These are phyloP conservation scores for Camelus bactrianus DNA, from an alignment of 2,113 vertebrate genomes.

Conservation along the genomic window DNA sequence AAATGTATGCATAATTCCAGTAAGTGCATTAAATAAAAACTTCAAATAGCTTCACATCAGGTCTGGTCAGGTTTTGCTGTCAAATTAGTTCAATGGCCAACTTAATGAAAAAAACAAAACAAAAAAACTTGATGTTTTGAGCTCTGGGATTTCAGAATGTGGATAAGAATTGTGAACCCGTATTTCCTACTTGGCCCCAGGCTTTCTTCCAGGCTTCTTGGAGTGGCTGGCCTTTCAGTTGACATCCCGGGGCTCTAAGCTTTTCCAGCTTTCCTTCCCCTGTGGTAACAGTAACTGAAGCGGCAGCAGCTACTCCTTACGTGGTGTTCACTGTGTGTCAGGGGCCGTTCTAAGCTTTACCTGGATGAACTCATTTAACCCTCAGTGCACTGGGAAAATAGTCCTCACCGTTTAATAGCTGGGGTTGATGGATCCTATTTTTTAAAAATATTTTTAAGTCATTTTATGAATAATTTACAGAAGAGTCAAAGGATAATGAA, in stretches of 20 bases:
- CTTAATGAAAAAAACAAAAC: not conserved
- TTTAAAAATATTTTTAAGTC: not conserved
- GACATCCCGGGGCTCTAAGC: not conserved
- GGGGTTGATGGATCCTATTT: not conserved
- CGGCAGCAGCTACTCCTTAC: not conserved
- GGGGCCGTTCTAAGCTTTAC: not conserved
- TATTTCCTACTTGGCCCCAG: not conserved
- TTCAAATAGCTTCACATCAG: not conserved
- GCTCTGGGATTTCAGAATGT: not conserved
- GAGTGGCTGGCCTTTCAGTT: not conserved
- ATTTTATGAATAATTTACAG: constrained; percentile 7
- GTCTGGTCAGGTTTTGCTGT: constrained; percentile 41
- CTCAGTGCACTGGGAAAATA: not conserved
- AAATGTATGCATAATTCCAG: not conserved
- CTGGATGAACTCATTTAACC: not conserved
- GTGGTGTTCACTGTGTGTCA: not conserved
- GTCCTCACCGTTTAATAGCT: not conserved
- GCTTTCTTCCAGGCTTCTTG: not conserved
- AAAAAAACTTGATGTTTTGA: not conserved
- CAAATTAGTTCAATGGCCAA: not conserved
- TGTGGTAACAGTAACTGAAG: not conserved
- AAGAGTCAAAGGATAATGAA: not conserved
- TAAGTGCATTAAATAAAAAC: not conserved
- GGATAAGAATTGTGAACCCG: not conserved
- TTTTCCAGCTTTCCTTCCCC: not conserved